Evolutionary conservation across 2,797 vertebrate genomes (phyloP).

Genomic region (Fratercula arctica): DNA sequence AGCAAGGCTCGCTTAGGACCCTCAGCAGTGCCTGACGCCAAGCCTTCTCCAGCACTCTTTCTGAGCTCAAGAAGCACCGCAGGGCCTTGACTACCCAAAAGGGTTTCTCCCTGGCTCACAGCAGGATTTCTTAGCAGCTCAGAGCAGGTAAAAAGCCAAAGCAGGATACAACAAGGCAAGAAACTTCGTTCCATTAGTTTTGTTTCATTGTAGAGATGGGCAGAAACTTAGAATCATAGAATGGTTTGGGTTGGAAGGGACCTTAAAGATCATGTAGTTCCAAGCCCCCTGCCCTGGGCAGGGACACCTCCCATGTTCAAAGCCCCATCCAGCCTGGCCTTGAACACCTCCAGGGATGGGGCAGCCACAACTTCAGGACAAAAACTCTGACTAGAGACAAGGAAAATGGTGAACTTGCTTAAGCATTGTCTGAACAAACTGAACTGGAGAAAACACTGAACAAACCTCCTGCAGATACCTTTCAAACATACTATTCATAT

Average conservation of each 20-base stretch:
- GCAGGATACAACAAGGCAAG: background rate
- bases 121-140: background rate
- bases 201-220: background rate
- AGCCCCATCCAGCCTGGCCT: too few relatives aligned
- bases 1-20: too few relatives aligned
- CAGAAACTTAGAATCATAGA: background rate
- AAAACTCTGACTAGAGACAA: background rate
- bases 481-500: fast-evolving
- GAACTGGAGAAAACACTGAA: background rate
- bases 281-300: too few relatives aligned
- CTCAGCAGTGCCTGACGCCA: background rate
- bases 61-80: background rate
- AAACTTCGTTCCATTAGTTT: background rate
- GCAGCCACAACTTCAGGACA: background rate
- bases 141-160: background rate
- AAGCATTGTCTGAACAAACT: background rate
- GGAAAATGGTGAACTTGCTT: background rate
- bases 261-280: too few relatives aligned
- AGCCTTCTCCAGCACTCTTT: background rate
- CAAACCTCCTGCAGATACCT: background rate
- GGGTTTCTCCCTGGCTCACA: background rate
- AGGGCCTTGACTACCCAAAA: background rate
- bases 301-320: too few relatives aligned
- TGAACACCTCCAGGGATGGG: too few relatives aligned
- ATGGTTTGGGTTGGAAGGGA: too few relatives aligned